phyloP scores from a whole-genome alignment of 2,113 vertebrate genomes.

The Spheniscus mendiculus region DNA sequence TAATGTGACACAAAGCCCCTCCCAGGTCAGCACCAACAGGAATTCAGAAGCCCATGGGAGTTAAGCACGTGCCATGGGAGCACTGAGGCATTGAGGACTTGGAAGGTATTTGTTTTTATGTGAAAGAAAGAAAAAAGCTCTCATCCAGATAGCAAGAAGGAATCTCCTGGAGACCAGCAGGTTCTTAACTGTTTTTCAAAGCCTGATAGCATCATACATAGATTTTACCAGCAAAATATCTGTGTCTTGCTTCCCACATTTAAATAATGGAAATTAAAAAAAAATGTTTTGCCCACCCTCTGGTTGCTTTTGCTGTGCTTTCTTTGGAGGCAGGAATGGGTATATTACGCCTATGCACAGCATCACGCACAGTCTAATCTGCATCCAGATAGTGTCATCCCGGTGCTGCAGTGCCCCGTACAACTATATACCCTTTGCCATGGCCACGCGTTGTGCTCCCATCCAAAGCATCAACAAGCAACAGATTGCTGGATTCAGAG shows the following conservation, averaged over 20 bases:
- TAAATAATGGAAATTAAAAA: neutral
- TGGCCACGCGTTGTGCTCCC: fast-evolving
- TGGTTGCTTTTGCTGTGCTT: neutral
- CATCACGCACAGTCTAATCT: neutral
- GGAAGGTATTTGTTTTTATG: neutral
- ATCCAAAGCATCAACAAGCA: neutral
- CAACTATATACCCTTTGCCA: neutral
- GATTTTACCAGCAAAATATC: neutral
- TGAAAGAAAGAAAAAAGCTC: neutral
- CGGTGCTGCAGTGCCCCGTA: fast-evolving
- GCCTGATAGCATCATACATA: neutral
- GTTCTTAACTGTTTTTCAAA: neutral
- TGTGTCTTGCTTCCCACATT: neutral
- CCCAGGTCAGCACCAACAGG: neutral
- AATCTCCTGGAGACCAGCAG: neutral
- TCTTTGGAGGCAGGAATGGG: neutral
- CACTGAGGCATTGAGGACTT: neutral
- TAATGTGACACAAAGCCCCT: neutral
- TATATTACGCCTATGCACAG: no score
- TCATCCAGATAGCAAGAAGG: neutral
- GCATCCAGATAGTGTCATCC: neutral
- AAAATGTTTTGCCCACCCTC: neutral
- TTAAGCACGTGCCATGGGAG: neutral
- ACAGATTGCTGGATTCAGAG: neutral
- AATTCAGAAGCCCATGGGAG: neutral